Percentiles rank a stretch among this genome's conserved stretches.
Conservation (phyloP, 2,113 vertebrate genomes). For the Lepus timidus region DNA sequence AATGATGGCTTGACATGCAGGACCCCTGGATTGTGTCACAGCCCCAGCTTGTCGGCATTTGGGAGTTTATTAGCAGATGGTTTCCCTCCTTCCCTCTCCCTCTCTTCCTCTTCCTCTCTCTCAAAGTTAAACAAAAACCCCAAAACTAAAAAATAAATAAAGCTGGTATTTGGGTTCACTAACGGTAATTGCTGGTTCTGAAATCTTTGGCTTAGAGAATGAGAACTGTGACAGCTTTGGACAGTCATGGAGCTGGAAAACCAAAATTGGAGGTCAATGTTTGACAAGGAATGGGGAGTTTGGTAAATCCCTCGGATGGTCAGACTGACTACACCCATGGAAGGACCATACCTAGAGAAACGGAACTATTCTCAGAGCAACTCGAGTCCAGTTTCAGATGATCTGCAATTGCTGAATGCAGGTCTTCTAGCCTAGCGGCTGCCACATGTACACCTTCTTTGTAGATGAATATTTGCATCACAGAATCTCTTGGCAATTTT, state of each 20-base stretch:
- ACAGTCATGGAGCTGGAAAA: background rate
- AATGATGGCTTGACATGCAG: too few species aligned
- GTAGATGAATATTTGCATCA: background rate
- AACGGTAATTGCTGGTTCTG: background rate
- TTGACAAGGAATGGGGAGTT: background rate
- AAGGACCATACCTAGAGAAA: background rate
- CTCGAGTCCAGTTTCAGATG: background rate
- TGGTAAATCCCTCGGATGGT: background rate
- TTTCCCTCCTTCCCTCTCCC: too few species aligned
- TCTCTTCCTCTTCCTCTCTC: too few species aligned
- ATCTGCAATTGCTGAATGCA: background rate
- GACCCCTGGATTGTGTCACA: too few species aligned
- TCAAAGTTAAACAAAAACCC: too few species aligned
- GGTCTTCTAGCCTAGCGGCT: background rate
- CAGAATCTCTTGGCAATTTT: background rate
- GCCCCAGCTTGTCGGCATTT: too few species aligned
- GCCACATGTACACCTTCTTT: background rate
- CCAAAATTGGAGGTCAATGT: background rate
- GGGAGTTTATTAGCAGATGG: too few species aligned
- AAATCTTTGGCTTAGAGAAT: background rate
- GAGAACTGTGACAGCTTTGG: background rate
- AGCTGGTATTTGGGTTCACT: background rate
- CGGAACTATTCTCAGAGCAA: conserved; percentile 18
- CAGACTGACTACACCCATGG: background rate
- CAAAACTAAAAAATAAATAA: background rate